Percentiles rank a stretch among this genome's conserved stretches.
These are phyloP conservation scores for Cyprinodon brontotheroides DNA, from an alignment of 2,113 vertebrate species.

Conservation along the genomic window DNA sequence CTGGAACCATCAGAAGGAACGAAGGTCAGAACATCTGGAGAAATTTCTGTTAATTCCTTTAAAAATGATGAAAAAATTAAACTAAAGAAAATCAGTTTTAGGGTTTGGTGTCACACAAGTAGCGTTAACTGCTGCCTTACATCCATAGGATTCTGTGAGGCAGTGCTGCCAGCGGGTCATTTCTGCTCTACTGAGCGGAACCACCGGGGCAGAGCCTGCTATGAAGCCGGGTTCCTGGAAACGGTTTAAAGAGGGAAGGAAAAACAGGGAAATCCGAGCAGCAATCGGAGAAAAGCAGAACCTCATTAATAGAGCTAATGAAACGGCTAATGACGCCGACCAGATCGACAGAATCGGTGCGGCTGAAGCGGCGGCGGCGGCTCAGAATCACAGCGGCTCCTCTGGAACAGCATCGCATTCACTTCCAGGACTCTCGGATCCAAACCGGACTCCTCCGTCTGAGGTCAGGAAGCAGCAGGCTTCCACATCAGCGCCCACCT, in stretches of 20 bases:
- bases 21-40: constrained; percentile 34
- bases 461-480: constrained; percentile 13
- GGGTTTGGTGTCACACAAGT: not conserved
- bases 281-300: not conserved
- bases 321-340: not conserved
- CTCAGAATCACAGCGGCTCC: constrained; percentile 1
- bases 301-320: not conserved
- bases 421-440: not conserved
- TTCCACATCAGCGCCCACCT: not conserved
- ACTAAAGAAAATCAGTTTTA: not conserved
- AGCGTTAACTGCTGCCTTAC: not conserved
- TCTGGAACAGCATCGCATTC: not conserved
- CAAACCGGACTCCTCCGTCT: not conserved
- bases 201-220: not conserved
- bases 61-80: not conserved
- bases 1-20: not conserved
- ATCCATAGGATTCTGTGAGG: constrained; percentile 55
- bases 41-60: not conserved
- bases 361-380: not conserved
- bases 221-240: not conserved
- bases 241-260: constrained; percentile 4
- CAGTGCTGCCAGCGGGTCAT: constrained; percentile 62
- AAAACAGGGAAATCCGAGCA: constrained; percentile 34
- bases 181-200: constrained; percentile 15
- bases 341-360: not conserved